phyloP scores from a whole-genome alignment of 2,113 vertebrate species.

The Lophura nycthemera region DNA sequence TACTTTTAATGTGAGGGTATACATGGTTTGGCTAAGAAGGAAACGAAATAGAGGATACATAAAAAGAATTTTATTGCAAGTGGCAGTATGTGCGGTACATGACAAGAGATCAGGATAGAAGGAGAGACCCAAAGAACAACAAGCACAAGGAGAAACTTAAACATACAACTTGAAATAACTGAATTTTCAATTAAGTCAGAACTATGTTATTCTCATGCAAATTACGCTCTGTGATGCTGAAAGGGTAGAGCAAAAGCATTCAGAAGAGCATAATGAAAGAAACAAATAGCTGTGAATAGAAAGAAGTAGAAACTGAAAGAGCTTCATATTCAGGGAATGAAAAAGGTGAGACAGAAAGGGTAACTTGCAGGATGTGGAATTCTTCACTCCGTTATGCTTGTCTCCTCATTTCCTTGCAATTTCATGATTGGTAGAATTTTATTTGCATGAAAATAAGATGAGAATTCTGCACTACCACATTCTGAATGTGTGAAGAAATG shows the following conservation, averaged over 20 bases:
- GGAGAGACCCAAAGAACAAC: not conserved
- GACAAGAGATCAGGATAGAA: not conserved
- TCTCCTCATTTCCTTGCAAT: constrained; percentile 62
- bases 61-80: not conserved
- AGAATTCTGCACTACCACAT: constrained; percentile 15
- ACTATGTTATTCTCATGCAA: constrained; percentile 55
- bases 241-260: constrained; percentile 52
- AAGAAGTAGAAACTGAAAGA: constrained; percentile 49
- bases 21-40: not conserved
- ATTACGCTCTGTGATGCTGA: constrained; percentile 54
- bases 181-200: constrained; percentile 54
- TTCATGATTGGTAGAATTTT: constrained; percentile 66
- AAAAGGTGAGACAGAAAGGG: constrained; percentile 64
- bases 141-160: not conserved
- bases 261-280: constrained; percentile 55
- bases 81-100: rapidly evolving
- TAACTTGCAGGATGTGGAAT: constrained; percentile 52
- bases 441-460: constrained; percentile 68
- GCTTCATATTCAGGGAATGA: constrained; percentile 40
- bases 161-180: constrained; percentile 8
- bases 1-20: not conserved
- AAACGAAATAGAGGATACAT: not conserved
- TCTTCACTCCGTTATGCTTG: constrained; percentile 57
- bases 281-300: constrained; percentile 65
- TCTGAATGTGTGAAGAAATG: not conserved